Base-by-base conservation (phyloP, 2,888 invertebrate species). In the Drosophila monieri region DNA sequence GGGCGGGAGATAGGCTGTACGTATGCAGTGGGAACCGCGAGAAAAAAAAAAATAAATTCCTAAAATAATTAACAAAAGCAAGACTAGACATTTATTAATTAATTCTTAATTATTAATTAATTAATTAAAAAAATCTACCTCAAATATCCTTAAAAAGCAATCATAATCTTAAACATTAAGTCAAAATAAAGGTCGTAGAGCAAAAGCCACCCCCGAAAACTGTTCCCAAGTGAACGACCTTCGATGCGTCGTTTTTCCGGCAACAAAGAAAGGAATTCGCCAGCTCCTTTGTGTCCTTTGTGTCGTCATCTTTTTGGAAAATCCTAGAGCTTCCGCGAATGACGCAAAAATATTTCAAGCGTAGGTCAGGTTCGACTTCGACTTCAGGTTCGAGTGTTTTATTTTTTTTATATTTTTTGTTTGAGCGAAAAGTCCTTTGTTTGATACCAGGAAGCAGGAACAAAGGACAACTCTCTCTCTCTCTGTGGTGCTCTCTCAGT, bases 201-300 rank as follows among this genome's bases (percentile, higher is more conserved):
- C 41, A 3, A 18, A 41, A 41, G 18, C 43, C 12, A 18, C 43
- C 43, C 43, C 21, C 43, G 12, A 43, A 43, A 21, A 12, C 6
- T 30, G 30, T 21, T 10, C 10, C 14, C 46, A 25, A 32, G 64
- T 64, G 64, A 64, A 64, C 65, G 65, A 64, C 64, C 64, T 64
- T 64, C 49, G 48, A 6, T 9, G 51, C 35, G 23, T 30, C 51
- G 44, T 37, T 62, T 51, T 61, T 48, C 41, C 61, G 30, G 39
- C n/a, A 57, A 51, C 52, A 21, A 57, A 27, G 21, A 44, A 32
- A 27, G 62, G 3, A 30, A 64, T 64, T 43, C 39, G 39, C 15
- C 51, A 35, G 44, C 15, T 54, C 68, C 68, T 54, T 70, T 69
- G 68, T 69, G 70, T 69, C 53, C 68, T 68, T 68, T 68, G 68